Conservation (phyloP, 2,888 invertebrate species). For the Nasonovia ribisnigri region DNA sequence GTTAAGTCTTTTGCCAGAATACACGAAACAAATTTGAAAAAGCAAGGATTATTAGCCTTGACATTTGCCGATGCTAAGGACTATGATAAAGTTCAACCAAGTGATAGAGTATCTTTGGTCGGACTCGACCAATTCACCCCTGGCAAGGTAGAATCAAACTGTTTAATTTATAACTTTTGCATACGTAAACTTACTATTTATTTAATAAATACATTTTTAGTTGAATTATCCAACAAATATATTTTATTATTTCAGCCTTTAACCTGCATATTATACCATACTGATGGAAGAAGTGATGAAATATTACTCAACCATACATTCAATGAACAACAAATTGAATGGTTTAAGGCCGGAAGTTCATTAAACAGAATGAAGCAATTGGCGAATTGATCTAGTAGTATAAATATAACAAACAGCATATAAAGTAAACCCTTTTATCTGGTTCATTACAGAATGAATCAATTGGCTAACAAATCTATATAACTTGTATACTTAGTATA, state of each 20-base stretch:
- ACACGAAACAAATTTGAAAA: slow-evolving; percentile 99
- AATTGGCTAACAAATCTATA: too few relatives aligned
- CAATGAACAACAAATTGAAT: slow-evolving; percentile 96
- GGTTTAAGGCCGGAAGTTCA: slow-evolving; percentile 99
- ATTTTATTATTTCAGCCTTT: slow-evolving; percentile 75
- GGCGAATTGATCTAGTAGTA: slow-evolving; percentile 70
- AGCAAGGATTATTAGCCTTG: slow-evolving; percentile 96
- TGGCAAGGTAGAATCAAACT: slow-evolving; percentile 79
- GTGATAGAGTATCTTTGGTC: slow-evolving; percentile 85
- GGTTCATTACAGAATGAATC: too few relatives aligned
- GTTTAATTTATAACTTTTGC: too few relatives aligned
- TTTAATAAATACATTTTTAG: not conserved
- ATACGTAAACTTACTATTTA: not conserved
- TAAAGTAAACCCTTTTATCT: too few relatives aligned
- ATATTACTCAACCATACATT: slow-evolving; percentile 93
- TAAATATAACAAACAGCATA: too few relatives aligned
- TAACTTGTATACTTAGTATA: too few relatives aligned
- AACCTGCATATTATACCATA: slow-evolving; percentile 90
- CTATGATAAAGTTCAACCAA: slow-evolving; percentile 95
- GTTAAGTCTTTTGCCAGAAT: slow-evolving; percentile 99
- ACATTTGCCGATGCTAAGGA: slow-evolving; percentile 94
- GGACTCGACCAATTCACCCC: slow-evolving; percentile 88
- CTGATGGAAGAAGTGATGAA: slow-evolving; percentile 87
- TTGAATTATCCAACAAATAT: not conserved
- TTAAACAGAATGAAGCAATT: slow-evolving; percentile 97